phyloP scores from a whole-genome alignment of 2,113 vertebrate genomes.

The Lycocorax pyrrhopterus region DNA sequence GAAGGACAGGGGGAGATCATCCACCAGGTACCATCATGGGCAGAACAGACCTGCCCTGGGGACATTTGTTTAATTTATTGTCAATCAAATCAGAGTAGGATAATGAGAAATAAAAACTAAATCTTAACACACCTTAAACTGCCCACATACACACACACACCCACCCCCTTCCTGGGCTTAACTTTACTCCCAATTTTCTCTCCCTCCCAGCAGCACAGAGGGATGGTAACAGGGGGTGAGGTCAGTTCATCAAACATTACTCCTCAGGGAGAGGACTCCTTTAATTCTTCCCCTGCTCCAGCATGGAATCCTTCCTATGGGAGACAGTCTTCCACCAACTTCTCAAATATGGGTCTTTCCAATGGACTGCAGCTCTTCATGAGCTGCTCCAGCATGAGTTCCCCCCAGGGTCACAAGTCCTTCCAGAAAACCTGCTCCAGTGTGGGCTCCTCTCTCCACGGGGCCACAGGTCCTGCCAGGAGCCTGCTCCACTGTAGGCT shows the following conservation, averaged over 20 bases:
- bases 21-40: too few relatives aligned
- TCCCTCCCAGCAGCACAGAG: neutral
- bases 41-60: neutral
- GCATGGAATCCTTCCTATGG: neutral
- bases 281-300: neutral
- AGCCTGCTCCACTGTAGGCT: neutral
- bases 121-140: neutral
- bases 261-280: neutral
- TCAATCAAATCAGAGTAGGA: neutral
- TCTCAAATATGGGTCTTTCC: neutral
- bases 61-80: neutral
- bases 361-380: neutral
- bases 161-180: neutral
- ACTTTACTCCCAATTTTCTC: neutral
- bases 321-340: neutral
- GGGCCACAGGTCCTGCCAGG: neutral
- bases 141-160: too few relatives aligned
- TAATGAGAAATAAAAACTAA: neutral
- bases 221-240: neutral
- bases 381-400: neutral
- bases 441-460: rapidly evolving
- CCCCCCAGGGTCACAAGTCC: neutral
- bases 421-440: neutral
- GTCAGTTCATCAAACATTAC: neutral
- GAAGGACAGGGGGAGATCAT: neutral